Percentiles rank a stretch among this genome's conserved stretches.
Evolutionary conservation across 2,113 vertebrate genomes (phyloP).

Genomic region (Microtus oregoni): DNA sequence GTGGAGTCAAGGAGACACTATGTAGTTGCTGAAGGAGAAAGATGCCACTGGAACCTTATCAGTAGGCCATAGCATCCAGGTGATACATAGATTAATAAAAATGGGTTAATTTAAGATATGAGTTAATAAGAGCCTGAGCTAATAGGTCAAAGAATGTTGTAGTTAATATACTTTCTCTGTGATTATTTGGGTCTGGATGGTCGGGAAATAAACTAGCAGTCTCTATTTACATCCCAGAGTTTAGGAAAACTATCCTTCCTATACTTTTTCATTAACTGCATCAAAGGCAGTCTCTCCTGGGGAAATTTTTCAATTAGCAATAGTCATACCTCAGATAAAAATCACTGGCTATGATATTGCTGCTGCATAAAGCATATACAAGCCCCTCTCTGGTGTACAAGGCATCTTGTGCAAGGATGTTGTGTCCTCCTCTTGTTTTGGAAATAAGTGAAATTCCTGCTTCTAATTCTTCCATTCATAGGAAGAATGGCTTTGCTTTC

Average conservation of each 20-base stretch:
- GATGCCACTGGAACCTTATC: too few relatives aligned
- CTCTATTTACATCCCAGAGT: background rate
- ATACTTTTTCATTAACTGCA: background rate
- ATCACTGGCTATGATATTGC: background rate
- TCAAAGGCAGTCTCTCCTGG: background rate
- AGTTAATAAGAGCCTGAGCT: too few relatives aligned
- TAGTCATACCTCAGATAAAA: background rate
- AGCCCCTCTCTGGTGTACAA: background rate
- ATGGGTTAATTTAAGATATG: too few relatives aligned
- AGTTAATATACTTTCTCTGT: too few relatives aligned
- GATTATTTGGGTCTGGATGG: too few relatives aligned
- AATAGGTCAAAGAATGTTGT: too few relatives aligned
- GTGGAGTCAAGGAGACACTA: too few relatives aligned
- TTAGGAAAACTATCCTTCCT: background rate
- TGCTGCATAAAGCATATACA: background rate
- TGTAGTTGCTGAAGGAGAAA: too few relatives aligned
- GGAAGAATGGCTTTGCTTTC: background rate
- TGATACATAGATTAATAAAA: too few relatives aligned
- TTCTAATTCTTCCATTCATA: background rate
- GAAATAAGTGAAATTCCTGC: constrained; percentile 31
- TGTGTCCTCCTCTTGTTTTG: background rate
- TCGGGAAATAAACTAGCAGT: too few relatives aligned
- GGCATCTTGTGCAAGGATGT: background rate
- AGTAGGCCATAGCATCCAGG: too few relatives aligned
- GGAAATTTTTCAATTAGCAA: background rate